phyloP scores from a whole-genome alignment of 2,113 vertebrate genomes.

The Oncorhynchus masou region DNA sequence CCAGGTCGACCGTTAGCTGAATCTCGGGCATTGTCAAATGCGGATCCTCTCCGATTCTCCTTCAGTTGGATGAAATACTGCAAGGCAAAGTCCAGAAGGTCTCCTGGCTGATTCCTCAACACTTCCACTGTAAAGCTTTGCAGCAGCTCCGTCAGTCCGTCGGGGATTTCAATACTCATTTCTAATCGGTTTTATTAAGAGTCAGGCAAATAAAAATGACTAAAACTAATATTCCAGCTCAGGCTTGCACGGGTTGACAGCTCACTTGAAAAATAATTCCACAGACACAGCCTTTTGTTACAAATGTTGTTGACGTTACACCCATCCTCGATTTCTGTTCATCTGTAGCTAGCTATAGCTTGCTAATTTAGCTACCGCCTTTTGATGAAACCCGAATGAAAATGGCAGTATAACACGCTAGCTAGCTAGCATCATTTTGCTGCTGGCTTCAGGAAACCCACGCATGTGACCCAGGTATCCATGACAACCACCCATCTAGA shows the following conservation, averaged over 20 bases:
- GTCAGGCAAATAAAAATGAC: no score
- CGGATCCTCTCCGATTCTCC: conserved; percentile 50
- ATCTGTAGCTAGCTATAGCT: neutral
- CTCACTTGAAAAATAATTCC: conserved; percentile 4
- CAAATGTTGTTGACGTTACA: neutral
- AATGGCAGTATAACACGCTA: conserved; percentile 16
- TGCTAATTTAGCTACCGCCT: neutral
- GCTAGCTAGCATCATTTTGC: conserved; percentile 19
- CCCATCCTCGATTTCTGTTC: neutral
- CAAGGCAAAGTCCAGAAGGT: conserved; percentile 80
- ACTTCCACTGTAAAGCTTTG: conserved; percentile 81
- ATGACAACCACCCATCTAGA: neutral
- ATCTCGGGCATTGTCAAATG: neutral
- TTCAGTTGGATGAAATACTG: conserved; percentile 79
- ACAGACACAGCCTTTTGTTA: neutral
- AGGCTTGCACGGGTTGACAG: neutral
- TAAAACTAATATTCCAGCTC: neutral
- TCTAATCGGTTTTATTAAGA: conserved; percentile 27
- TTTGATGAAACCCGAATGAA: neutral
- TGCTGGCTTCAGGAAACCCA: neutral
- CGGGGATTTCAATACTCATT: conserved; percentile 81
- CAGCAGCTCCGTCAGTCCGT: conserved; percentile 80
- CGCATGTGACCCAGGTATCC: conserved; percentile 5
- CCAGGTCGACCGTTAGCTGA: neutral
- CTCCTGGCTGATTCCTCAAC: conserved; percentile 76